Evolutionary conservation across 2,888 invertebrate genomes (phyloP).

Genomic region (Eupsilia transversa): DNA sequence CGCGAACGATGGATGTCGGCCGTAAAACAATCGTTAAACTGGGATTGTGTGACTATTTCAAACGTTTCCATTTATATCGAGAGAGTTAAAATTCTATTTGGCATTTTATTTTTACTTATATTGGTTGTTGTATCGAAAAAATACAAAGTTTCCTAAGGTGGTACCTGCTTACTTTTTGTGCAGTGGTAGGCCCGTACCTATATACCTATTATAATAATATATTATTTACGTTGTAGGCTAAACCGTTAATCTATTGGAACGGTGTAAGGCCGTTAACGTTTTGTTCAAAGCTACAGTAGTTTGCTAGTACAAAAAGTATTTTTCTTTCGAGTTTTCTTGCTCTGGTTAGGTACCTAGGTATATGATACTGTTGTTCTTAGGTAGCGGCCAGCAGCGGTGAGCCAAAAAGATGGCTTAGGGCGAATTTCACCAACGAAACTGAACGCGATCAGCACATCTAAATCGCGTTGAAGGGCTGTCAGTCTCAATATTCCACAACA

Average conservation of each 20-base stretch:
- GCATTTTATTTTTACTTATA: constrained; percentile 28
- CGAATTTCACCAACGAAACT: too few species aligned
- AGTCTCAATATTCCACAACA: too few species aligned
- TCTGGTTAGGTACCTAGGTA: too few species aligned
- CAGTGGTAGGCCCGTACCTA: too few species aligned
- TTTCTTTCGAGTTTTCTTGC: neutral
- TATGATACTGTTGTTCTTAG: too few species aligned
- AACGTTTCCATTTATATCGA: constrained; percentile 55
- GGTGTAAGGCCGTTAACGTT: neutral
- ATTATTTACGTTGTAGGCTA: neutral
- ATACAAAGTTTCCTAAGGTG: neutral
- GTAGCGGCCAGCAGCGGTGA: too few species aligned
- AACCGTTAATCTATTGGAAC: neutral
- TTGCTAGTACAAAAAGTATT: neutral
- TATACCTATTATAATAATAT: too few species aligned
- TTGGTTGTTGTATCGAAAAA: neutral
- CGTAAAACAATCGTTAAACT: constrained; percentile 85
- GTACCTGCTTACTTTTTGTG: neutral
- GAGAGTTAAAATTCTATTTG: constrained; percentile 41
- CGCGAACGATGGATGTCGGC: constrained; percentile 74
- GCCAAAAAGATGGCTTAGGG: neutral
- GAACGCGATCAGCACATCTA: too few species aligned
- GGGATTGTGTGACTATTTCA: constrained; percentile 75
- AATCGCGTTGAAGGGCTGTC: too few species aligned
- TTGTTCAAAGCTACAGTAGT: neutral